Evolutionary conservation across 2,797 vertebrate species (phyloP).

Genomic region (Crenuchus spilurus): DNA sequence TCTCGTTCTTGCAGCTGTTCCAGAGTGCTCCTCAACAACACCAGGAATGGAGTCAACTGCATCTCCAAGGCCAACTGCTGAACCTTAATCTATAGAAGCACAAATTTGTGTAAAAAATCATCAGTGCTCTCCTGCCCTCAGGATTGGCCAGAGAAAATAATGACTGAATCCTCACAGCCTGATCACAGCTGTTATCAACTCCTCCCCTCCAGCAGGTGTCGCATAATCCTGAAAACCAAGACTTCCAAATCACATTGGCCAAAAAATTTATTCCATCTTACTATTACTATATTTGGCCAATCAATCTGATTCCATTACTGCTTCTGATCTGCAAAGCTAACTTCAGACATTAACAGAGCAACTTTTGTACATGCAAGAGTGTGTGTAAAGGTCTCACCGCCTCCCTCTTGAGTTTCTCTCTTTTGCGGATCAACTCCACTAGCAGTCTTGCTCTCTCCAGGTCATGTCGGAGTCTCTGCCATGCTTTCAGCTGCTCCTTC

Average conservation of each 20-base stretch:
- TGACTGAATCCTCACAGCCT: no score
- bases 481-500: conserved; percentile 98
- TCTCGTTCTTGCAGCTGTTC: conserved; percentile 98
- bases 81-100: conserved; percentile 89
- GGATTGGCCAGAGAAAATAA: no score
- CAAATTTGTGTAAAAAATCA: no score
- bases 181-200: no score
- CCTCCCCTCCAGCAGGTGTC: no score
- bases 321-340: not conserved
- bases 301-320: no score
- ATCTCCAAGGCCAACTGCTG: conserved; percentile 96
- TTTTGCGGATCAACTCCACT: conserved; percentile 98
- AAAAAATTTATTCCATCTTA: no score
- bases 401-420: conserved; percentile 98
- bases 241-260: no score
- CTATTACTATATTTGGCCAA: no score
- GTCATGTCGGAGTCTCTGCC: conserved; percentile 97
- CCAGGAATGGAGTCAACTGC: conserved; percentile 96
- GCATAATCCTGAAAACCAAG: no score
- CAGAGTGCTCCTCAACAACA: conserved; percentile 92
- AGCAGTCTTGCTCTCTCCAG: conserved; percentile 94
- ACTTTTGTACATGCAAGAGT: no score
- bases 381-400: conserved; percentile 91
- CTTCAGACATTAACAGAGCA: not conserved
- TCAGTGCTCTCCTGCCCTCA: no score